phyloP scores from a whole-genome alignment of 2,888 invertebrate genomes.

The Listrodromus nycthemerus region DNA sequence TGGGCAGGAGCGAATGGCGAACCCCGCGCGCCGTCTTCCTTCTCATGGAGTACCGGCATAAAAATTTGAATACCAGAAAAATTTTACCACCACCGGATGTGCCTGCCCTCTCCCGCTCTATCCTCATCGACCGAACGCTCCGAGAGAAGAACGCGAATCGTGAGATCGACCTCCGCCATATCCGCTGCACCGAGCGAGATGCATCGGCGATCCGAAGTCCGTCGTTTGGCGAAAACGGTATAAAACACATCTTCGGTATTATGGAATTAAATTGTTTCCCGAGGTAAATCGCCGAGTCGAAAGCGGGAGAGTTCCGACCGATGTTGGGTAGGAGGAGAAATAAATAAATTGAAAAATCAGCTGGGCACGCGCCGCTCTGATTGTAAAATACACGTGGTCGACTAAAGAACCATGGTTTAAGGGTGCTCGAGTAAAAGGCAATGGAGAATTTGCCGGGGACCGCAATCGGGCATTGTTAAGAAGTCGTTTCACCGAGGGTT shows the following conservation, averaged over 20 bases:
- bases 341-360: conserved; percentile 56
- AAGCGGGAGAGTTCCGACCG: conserved; percentile 38
- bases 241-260: not conserved
- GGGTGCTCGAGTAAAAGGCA: conserved; percentile 30
- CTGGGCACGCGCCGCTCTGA: conserved; percentile 56
- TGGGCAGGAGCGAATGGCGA: conserved; percentile 58
- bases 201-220: not conserved
- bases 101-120: conserved; percentile 22
- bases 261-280: conserved; percentile 48
- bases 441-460: conserved; percentile 53
- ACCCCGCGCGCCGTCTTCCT: conserved; percentile 34
- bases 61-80: conserved; percentile 69
- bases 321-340: too few relatives aligned
- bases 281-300: conserved; percentile 51
- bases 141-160: conserved; percentile 16
- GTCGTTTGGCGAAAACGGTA: conserved; percentile 18
- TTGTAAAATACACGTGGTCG: conserved; percentile 37
- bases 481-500: conserved; percentile 58
- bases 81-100: conserved; percentile 59
- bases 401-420: conserved; percentile 22
- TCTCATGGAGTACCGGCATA: conserved; percentile 28
- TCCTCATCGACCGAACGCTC: not conserved
- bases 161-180: conserved; percentile 19
- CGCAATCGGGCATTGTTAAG: conserved; percentile 62
- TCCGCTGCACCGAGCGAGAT: not conserved